A percentile compares a stretch with the other conserved stretches of the same genome.
phyloP scores from a whole-genome alignment of 2,113 vertebrate species.

The Xyliphius kryptos region DNA sequence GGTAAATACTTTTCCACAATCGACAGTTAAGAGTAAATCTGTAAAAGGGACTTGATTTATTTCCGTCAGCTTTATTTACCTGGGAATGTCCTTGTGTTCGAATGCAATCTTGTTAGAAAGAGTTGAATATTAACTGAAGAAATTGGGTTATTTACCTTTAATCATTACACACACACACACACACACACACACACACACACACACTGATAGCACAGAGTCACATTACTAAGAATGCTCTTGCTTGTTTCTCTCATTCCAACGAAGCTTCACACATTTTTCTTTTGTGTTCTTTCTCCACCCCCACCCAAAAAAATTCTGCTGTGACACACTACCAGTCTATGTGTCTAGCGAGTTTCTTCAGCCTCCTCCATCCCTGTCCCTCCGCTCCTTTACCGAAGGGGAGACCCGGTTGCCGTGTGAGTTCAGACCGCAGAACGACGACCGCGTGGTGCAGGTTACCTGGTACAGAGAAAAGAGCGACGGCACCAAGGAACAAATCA shows the following conservation, averaged over 20 bases:
- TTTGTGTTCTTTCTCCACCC: background rate
- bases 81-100: slow-evolving; percentile 29
- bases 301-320: background rate
- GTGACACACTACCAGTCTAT: slow-evolving; percentile 19
- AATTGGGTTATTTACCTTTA: slow-evolving; percentile 25
- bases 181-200: slow-evolving; percentile 1
- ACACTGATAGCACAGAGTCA: background rate
- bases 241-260: slow-evolving; percentile 5
- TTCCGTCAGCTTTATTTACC: background rate
- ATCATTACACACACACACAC: slow-evolving; percentile 7
- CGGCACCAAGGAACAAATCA: slow-evolving; percentile 55
- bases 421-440: slow-evolving; percentile 28
- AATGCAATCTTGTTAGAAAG: slow-evolving; percentile 5
- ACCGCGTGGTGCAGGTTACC: slow-evolving; percentile 61
- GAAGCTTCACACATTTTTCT: slow-evolving; percentile 9
- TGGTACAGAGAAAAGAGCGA: slow-evolving; percentile 54
- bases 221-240: slow-evolving; percentile 5
- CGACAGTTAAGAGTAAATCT: background rate
- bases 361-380: slow-evolving; percentile 33
- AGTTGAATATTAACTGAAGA: slow-evolving; percentile 36
- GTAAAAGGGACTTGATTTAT: background rate
- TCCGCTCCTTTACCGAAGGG: slow-evolving; percentile 44
- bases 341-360: slow-evolving; percentile 48
- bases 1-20: no score
- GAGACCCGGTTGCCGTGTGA: slow-evolving; percentile 58